Conservation (phyloP, 1,140 invertebrate species). For the Drosophila elegans region DNA sequence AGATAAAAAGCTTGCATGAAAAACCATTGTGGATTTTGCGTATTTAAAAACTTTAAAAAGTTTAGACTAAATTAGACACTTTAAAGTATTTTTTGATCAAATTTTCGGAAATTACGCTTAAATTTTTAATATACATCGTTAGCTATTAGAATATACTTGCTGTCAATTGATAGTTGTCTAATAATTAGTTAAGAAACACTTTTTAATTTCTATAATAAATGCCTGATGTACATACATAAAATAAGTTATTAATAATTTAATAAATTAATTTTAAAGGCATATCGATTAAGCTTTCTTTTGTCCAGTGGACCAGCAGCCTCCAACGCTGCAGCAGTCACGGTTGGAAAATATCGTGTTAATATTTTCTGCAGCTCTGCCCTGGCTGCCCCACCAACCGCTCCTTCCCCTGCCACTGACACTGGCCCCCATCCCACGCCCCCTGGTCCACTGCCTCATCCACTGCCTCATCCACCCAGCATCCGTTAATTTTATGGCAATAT, state of each 20-base stretch:
- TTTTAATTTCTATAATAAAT: too few species aligned
- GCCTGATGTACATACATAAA: too few species aligned
- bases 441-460: background rate
- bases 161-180: too few species aligned
- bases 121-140: too few species aligned
- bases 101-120: too few species aligned
- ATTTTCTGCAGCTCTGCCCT: slow-evolving; percentile 51
- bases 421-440: background rate
- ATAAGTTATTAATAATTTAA: too few species aligned
- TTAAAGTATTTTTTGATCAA: too few species aligned
- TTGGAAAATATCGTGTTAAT: slow-evolving; percentile 77
- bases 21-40: too few species aligned
- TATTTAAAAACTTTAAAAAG: too few species aligned
- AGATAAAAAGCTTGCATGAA: too few species aligned
- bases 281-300: background rate
- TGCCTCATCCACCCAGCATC: slow-evolving; percentile 37
- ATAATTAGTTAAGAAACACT: background rate
- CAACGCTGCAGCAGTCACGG: slow-evolving; percentile 20
- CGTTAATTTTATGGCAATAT: slow-evolving; percentile 69
- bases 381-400: slow-evolving; percentile 11
- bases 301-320: slow-evolving; percentile 10
- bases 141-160: too few species aligned
- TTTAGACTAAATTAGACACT: too few species aligned
- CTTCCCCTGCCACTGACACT: background rate
- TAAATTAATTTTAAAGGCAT: background rate